Evolutionary conservation across 2,888 invertebrate species (phyloP).

Genomic region (Cataglyphis altisquamis): DNA sequence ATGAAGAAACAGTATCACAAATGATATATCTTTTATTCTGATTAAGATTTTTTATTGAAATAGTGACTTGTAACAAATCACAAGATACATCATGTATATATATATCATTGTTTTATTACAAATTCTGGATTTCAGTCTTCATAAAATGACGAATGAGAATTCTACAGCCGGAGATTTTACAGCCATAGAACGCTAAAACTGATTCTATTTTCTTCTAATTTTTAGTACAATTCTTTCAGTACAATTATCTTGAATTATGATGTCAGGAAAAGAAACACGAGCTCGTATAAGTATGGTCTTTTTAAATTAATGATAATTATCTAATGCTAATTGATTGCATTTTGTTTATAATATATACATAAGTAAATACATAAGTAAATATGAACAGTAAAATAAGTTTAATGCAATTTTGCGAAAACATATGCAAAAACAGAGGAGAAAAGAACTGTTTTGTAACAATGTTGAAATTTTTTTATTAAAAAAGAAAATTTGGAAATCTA

Average conservation of each 20-base stretch:
- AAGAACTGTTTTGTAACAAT: constrained; percentile 8
- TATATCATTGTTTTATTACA: constrained; percentile 21
- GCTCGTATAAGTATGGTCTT: background rate
- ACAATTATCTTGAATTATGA: background rate
- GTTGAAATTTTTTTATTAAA: background rate
- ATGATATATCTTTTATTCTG: background rate
- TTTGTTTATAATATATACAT: background rate
- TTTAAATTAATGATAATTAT: background rate
- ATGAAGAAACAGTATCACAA: background rate
- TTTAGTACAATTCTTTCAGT: background rate
- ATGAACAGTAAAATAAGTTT: background rate
- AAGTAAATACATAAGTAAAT: background rate
- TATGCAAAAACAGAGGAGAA: background rate
- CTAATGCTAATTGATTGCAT: background rate
- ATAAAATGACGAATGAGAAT: background rate
- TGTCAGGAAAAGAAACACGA: background rate
- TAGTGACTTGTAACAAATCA: background rate
- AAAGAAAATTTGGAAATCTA: background rate
- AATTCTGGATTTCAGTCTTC: constrained; percentile 18
- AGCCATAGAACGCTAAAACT: background rate
- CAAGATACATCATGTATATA: background rate
- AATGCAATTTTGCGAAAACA: constrained; percentile 3
- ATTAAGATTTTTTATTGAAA: background rate
- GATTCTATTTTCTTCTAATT: background rate
- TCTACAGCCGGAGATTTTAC: background rate